phyloP scores from a whole-genome alignment of 2,888 invertebrate species.

The Aradus depressus region DNA sequence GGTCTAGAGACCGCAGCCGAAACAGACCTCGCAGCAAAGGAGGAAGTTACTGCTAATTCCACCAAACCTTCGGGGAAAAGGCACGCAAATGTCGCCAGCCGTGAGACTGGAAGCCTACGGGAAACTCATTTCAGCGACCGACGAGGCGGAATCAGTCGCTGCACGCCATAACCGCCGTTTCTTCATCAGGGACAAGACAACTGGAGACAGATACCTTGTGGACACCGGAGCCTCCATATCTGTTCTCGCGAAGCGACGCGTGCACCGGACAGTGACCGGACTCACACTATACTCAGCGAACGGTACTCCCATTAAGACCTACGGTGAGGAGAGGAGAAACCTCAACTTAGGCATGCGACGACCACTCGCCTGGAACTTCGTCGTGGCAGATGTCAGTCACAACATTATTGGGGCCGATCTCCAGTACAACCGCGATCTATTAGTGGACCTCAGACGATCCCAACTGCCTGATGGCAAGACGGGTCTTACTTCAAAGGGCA shows the following conservation, averaged over 20 bases:
- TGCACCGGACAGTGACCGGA: background rate
- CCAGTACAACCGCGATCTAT: background rate
- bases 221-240: slow-evolving; percentile 23
- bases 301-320: background rate
- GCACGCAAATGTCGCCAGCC: slow-evolving; percentile 1
- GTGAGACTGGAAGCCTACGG: background rate
- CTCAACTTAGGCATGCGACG: background rate
- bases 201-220: slow-evolving; percentile 15
- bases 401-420: slow-evolving; percentile 12
- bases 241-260: no score
- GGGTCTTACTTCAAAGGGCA: background rate
- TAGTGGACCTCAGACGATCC: slow-evolving; percentile 8
- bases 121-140: slow-evolving; percentile 9
- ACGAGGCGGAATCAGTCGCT: background rate
- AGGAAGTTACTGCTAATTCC: background rate
- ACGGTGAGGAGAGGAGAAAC: background rate
- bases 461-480: background rate
- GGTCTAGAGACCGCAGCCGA: background rate
- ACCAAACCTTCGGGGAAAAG: background rate
- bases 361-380: background rate
- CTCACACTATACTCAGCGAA: slow-evolving; percentile 8
- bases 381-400: slow-evolving; percentile 6
- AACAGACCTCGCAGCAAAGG: background rate
- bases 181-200: slow-evolving; percentile 1
- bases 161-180: slow-evolving; percentile 6